These are phyloP conservation scores for Ceratitis capitata DNA, from an alignment of 1,140 invertebrate genomes.

Conservation along the genomic window DNA sequence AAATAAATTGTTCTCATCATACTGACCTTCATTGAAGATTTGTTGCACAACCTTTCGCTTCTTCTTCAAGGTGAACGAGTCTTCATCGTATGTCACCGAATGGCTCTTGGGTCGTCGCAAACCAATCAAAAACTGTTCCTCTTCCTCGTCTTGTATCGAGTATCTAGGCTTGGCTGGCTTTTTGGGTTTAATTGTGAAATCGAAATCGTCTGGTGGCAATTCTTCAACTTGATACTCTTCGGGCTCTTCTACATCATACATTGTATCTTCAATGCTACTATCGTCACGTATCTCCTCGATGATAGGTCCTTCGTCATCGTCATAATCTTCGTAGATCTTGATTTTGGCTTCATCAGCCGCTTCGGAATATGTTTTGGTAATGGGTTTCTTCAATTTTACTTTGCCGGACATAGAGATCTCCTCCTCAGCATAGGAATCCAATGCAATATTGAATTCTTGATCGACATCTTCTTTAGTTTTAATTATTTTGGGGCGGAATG, in stretches of 20 bases:
- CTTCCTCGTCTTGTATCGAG: slow-evolving; percentile 65
- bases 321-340: slow-evolving; percentile 75
- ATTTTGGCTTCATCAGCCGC: slow-evolving; percentile 78
- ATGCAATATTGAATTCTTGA: slow-evolving; percentile 85
- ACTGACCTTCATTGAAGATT: slow-evolving; percentile 70
- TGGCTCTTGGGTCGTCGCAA: slow-evolving; percentile 66
- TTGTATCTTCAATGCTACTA: slow-evolving; percentile 69
- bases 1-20: neutral
- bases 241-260: slow-evolving; percentile 72
- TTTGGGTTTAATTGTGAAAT: slow-evolving; percentile 68
- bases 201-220: slow-evolving; percentile 65
- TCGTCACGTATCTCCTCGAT: slow-evolving; percentile 77
- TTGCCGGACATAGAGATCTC: slow-evolving; percentile 86
- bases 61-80: slow-evolving; percentile 69
- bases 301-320: slow-evolving; percentile 72
- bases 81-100: slow-evolving; percentile 64
- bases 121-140: slow-evolving; percentile 70
- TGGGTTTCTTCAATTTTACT: slow-evolving; percentile 77
- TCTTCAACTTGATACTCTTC: slow-evolving; percentile 69
- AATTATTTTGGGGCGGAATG: slow-evolving; percentile 75
- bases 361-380: slow-evolving; percentile 77
- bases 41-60: slow-evolving; percentile 71
- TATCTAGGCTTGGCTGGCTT: slow-evolving; percentile 64
- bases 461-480: slow-evolving; percentile 85
- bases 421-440: slow-evolving; percentile 86